Conservation (phyloP, 2,113 vertebrate genomes). For the Apodemus speciosus region DNA sequence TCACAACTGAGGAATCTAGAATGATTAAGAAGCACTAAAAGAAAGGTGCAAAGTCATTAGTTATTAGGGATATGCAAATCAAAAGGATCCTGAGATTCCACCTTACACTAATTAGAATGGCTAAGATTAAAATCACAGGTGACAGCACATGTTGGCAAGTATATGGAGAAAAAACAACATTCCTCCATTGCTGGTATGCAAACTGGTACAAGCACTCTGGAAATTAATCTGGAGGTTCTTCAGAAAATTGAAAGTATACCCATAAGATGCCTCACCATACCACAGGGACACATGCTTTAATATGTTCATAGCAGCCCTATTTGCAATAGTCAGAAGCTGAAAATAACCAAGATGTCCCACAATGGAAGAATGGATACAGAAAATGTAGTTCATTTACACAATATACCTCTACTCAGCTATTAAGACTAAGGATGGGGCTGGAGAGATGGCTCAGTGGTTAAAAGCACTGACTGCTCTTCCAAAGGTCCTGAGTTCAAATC, state of each 20-base stretch:
- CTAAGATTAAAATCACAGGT: background rate
- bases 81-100: too few relatives aligned
- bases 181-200: background rate
- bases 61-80: too few relatives aligned
- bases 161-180: background rate
- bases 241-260: background rate
- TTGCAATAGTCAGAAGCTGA: background rate
- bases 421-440: background rate
- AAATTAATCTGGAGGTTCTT: background rate
- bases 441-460: too few relatives aligned
- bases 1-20: too few relatives aligned
- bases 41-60: too few relatives aligned
- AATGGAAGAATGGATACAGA: too few relatives aligned
- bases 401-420: background rate
- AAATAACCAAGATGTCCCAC: too few relatives aligned
- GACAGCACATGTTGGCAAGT: background rate
- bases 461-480: too few relatives aligned
- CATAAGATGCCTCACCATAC: background rate
- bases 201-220: background rate
- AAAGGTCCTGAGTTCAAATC: too few relatives aligned
- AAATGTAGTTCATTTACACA: background rate
- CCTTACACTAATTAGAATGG: too few relatives aligned
- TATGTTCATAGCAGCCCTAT: background rate
- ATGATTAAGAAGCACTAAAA: too few relatives aligned
- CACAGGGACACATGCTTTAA: accelerated